Conservation (phyloP, 2,888 invertebrate species). For the Acrobasis repandana region DNA sequence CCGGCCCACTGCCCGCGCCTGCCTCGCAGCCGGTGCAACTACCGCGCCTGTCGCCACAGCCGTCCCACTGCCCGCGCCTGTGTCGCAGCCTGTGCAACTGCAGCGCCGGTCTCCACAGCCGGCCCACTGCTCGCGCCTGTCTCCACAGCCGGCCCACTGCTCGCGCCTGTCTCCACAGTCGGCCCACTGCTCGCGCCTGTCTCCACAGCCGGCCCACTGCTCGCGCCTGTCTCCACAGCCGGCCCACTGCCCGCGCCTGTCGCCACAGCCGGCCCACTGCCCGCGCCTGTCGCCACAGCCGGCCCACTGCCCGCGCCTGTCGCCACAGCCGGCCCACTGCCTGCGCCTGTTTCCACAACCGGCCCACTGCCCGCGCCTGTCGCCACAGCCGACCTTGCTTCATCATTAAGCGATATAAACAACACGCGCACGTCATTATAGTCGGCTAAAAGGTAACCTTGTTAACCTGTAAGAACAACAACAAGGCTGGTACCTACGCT, state of each 20-base stretch:
- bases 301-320: neutral
- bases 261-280: neutral
- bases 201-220: neutral
- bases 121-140: neutral
- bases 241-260: neutral
- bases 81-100: neutral
- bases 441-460: too few relatives aligned
- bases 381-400: neutral
- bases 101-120: neutral
- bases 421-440: too few relatives aligned
- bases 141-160: neutral
- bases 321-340: neutral
- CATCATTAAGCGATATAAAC: too few relatives aligned
- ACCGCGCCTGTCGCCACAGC: constrained; percentile 1
- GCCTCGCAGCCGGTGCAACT: neutral
- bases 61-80: neutral
- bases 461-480: too few relatives aligned
- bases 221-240: neutral
- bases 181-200: neutral
- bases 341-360: constrained; percentile 1
- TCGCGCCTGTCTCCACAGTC: neutral
- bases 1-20: neutral
- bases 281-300: neutral
- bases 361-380: neutral
- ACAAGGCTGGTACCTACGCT: too few relatives aligned